A percentile compares a stretch with the other conserved stretches of the same genome.
These are phyloP conservation scores for Argyresthia goedartella DNA, from an alignment of 2,888 invertebrate genomes.

Conservation along the genomic window DNA sequence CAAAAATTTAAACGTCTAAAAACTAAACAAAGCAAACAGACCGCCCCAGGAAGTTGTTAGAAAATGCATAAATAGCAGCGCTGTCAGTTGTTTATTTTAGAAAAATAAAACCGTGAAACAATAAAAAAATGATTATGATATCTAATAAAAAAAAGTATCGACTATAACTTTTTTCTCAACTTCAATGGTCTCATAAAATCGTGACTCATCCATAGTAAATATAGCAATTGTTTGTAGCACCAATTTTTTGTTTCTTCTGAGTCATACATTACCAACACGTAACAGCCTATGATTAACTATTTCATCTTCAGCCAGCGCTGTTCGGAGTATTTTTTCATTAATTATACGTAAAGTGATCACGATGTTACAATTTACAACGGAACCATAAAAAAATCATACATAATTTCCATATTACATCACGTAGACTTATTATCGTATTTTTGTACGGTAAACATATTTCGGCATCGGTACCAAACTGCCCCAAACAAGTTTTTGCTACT, in stretches of 20 bases:
- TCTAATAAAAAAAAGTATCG: not conserved
- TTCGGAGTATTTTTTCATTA: not conserved
- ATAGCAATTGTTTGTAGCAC: constrained; percentile 1
- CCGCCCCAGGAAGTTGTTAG: no score
- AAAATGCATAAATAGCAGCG: no score
- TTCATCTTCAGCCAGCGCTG: not conserved
- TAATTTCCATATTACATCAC: no score
- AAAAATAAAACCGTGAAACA: no score
- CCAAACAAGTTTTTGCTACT: not conserved
- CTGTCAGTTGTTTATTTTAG: no score
- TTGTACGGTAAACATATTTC: not conserved
- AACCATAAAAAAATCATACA: not conserved
- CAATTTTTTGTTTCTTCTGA: not conserved
- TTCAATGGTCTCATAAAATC: not conserved
- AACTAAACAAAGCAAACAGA: no score
- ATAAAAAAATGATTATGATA: no score
- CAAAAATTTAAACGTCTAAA: no score
- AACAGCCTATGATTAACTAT: constrained; percentile 1
- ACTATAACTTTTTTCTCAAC: not conserved
- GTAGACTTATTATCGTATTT: not conserved
- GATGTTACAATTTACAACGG: not conserved
- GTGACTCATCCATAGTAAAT: constrained; percentile 3
- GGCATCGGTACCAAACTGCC: not conserved
- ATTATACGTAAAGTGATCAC: not conserved
- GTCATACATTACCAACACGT: constrained; percentile 1